A percentile compares a stretch with the other conserved stretches of the same genome.
These are phyloP conservation scores for Eilema caniola DNA, from an alignment of 2,888 invertebrate species.

Conservation along the genomic window DNA sequence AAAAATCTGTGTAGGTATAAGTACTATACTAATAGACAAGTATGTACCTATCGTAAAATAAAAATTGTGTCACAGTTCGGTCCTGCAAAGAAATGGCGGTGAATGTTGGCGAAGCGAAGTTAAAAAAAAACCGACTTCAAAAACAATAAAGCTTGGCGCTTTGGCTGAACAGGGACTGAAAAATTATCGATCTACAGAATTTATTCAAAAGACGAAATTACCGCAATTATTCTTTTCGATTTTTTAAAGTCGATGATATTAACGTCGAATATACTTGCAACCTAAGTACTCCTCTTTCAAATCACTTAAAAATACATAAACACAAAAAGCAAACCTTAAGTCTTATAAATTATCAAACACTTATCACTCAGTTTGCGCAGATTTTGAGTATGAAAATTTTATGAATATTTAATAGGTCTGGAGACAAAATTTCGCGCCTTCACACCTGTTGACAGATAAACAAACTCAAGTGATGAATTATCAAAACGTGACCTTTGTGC, in stretches of 20 bases:
- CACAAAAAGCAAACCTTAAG: neutral
- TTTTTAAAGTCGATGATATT: too few species aligned
- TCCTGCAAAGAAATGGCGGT: too few species aligned
- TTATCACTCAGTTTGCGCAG: neutral
- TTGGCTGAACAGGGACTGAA: too few species aligned
- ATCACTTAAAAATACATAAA: too few species aligned
- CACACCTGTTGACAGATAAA: neutral
- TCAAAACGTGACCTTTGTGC: neutral
- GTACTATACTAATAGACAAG: neutral
- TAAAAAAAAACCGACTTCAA: neutral
- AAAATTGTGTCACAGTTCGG: neutral
- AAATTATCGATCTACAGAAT: too few species aligned
- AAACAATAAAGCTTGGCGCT: too few species aligned
- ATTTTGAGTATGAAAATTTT: neutral
- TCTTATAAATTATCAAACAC: neutral
- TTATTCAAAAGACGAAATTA: too few species aligned
- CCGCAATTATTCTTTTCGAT: too few species aligned
- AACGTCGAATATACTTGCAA: too few species aligned
- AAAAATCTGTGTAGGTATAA: too few species aligned
- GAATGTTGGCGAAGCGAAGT: neutral
- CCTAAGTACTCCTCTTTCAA: too few species aligned
- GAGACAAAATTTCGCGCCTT: neutral
- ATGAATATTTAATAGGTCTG: neutral
- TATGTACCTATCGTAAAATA: too few species aligned
- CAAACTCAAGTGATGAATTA: neutral